Evolutionary conservation across 2,113 vertebrate species (phyloP).

Genomic region (Cyprinodon tularosa): DNA sequence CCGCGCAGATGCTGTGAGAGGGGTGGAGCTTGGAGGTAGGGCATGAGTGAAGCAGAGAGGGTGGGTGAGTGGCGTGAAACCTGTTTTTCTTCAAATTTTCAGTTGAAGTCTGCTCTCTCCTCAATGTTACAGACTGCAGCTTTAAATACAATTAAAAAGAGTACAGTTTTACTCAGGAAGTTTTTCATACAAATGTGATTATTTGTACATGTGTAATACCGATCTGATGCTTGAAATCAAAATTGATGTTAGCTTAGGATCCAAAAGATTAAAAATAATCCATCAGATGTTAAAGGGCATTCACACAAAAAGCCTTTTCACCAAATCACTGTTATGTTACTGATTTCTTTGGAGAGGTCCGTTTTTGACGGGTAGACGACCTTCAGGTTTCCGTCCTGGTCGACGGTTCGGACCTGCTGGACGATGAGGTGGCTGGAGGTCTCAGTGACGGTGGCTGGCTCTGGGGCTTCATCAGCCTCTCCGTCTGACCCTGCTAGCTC

Average conservation of each 20-base stretch:
- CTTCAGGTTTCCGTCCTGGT: slow-evolving; percentile 87
- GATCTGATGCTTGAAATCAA: not conserved
- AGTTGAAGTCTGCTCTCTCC: too few relatives aligned
- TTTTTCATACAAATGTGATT: not conserved
- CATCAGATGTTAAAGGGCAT: slow-evolving; percentile 5
- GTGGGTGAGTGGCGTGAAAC: too few relatives aligned
- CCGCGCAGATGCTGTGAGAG: too few relatives aligned
- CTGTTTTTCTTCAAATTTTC: too few relatives aligned
- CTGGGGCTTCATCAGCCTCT: slow-evolving; percentile 48
- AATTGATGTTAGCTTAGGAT: not conserved
- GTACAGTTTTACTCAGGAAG: not conserved
- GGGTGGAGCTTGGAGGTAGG: too few relatives aligned
- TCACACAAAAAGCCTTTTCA: slow-evolving; percentile 62
- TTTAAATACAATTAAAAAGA: not conserved
- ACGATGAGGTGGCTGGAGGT: slow-evolving; percentile 75
- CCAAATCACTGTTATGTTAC: slow-evolving; percentile 83
- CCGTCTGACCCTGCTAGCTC: slow-evolving; percentile 79
- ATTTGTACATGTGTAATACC: not conserved
- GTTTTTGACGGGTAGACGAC: slow-evolving; percentile 96
- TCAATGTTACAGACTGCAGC: too few relatives aligned
- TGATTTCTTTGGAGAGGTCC: slow-evolving; percentile 78
- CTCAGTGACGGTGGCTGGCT: accelerated
- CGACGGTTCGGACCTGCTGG: slow-evolving; percentile 91
- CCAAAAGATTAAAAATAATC: not conserved
- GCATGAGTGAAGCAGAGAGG: too few relatives aligned